Evolutionary conservation across 2,797 vertebrate species (phyloP).

Genomic region (Limosa lapponica): DNA sequence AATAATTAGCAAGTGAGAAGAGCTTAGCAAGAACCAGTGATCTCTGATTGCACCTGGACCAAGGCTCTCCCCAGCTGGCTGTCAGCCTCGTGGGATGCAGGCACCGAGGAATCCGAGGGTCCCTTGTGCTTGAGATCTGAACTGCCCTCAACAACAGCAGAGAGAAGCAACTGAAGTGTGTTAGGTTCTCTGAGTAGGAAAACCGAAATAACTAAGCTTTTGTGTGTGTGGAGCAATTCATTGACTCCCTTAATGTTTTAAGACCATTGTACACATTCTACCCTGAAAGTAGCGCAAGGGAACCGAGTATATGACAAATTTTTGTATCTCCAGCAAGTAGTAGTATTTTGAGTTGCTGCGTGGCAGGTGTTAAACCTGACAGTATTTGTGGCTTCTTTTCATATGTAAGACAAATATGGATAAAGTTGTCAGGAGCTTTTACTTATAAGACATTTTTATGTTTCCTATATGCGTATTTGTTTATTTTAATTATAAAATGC

Average conservation of each 20-base stretch:
- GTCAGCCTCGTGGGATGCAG: not conserved
- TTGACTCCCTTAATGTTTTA: not conserved
- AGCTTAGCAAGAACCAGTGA: not conserved
- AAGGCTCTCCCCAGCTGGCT: not conserved
- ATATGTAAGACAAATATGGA: not conserved
- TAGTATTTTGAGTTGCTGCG: not conserved
- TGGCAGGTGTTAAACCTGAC: not conserved
- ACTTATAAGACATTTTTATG: not conserved
- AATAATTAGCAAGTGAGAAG: not conserved
- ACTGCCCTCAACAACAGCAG: not conserved
- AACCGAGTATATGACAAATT: not conserved
- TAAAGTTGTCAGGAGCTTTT: not conserved
- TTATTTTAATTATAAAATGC: not conserved
- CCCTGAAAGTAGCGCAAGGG: not conserved
- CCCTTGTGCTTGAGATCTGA: not conserved
- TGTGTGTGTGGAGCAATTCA: not conserved
- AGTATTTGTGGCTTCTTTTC: not conserved
- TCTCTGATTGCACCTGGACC: not conserved
- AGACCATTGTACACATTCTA: not conserved
- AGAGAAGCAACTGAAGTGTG: fast-evolving
- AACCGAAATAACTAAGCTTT: not conserved
- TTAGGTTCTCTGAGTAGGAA: not conserved
- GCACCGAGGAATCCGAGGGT: fast-evolving
- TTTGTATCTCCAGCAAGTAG: not conserved
- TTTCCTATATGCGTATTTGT: not conserved